Conservation (phyloP, 1,140 invertebrate species). For the Daktulosphaira vitifoliae region DNA sequence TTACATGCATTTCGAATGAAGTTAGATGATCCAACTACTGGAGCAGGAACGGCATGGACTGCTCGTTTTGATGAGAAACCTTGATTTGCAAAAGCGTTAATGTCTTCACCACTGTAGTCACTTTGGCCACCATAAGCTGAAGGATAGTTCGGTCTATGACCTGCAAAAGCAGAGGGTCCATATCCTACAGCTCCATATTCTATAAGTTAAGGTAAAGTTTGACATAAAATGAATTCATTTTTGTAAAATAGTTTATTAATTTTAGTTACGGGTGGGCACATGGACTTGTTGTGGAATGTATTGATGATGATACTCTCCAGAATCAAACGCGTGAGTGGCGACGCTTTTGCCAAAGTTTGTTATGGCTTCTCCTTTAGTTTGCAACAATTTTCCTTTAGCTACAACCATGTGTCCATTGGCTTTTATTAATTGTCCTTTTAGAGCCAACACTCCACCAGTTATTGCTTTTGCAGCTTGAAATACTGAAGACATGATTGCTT, state of each 20-base stretch:
- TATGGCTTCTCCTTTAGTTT: conserved; percentile 61
- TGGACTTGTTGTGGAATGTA: conserved; percentile 7
- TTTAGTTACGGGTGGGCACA: background rate
- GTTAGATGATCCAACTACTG: background rate
- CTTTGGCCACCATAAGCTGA: background rate
- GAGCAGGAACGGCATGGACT: background rate
- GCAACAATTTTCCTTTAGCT: conserved; percentile 62
- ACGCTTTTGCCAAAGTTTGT: conserved; percentile 65
- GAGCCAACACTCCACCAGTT: conserved; percentile 68
- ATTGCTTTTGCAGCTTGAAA: conserved; percentile 76
- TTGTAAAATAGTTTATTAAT: too few species aligned
- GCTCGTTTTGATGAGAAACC: background rate
- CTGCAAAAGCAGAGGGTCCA: background rate
- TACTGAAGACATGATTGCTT: conserved; percentile 66
- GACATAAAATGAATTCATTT: too few species aligned
- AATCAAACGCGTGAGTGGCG: conserved; percentile 57
- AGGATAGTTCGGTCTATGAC: background rate
- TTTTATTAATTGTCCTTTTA: conserved; percentile 75
- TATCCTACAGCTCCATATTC: background rate
- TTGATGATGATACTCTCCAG: conserved; percentile 27
- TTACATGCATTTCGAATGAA: conserved; percentile 1
- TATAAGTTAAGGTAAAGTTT: too few species aligned
- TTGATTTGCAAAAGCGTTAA: background rate
- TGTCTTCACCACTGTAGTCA: background rate
- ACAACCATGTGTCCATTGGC: conserved; percentile 65